phyloP scores from a whole-genome alignment of 2,113 vertebrate species.

The cat (Felis catus) region DNA sequence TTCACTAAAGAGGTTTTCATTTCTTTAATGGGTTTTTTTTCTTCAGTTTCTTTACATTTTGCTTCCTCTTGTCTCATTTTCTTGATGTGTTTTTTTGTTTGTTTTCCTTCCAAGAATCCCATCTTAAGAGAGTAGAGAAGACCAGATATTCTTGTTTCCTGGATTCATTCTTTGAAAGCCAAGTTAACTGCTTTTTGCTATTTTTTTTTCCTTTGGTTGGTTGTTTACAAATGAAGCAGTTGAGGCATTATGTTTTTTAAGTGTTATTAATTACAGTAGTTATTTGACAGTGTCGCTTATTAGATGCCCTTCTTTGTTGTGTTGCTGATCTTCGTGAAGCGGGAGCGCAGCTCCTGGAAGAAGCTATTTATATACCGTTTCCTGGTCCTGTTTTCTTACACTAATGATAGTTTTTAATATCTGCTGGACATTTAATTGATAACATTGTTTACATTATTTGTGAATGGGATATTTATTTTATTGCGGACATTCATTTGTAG shows the following conservation, averaged over 20 bases:
- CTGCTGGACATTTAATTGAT: background rate
- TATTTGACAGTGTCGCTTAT: constrained; percentile 33
- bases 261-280: background rate
- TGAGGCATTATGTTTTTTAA: background rate
- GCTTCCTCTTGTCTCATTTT: background rate
- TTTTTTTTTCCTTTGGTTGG: background rate
- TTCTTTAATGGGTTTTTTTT: background rate
- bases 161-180: constrained; percentile 17
- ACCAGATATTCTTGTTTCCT: background rate
- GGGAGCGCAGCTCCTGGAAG: background rate
- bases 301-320: background rate
- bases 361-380: background rate
- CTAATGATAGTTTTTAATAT: constrained; percentile 33
- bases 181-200: background rate
- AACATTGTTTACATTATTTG: constrained; percentile 1
- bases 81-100: background rate
- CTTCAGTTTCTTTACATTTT: constrained; percentile 16
- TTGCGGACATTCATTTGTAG: background rate
- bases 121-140: background rate
- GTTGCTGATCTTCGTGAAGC: background rate
- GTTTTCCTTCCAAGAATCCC: background rate
- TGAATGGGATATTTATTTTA: constrained; percentile 20
- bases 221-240: constrained; percentile 16
- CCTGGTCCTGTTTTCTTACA: background rate
- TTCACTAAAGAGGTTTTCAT: background rate